phyloP scores from a whole-genome alignment of 2,888 invertebrate genomes.

The Ectemnius continuus region DNA sequence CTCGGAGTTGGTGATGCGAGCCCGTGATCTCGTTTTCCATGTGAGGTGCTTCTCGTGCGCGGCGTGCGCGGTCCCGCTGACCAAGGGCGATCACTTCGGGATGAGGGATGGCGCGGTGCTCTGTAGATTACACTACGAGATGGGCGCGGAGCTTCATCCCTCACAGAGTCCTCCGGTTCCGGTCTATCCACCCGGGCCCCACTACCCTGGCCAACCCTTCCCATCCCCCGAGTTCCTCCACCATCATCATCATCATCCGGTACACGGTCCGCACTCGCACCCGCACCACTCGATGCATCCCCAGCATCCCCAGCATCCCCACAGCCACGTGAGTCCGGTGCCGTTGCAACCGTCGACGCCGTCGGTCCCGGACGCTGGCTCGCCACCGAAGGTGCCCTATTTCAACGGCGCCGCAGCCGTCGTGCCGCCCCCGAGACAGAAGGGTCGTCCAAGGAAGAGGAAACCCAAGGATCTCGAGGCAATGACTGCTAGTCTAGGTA shows the following conservation, averaged over 20 bases:
- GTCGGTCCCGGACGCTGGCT: conserved; percentile 78
- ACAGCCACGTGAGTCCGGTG: conserved; percentile 77
- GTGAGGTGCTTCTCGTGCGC: conserved; percentile 96
- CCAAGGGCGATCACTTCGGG: conserved; percentile 97
- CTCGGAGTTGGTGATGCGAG: conserved; percentile 96
- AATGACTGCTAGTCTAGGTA: conserved; percentile 91
- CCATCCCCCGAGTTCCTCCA: conserved; percentile 79
- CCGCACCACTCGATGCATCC: conserved; percentile 54
- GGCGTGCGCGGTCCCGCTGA: conserved; percentile 90
- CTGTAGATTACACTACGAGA: conserved; percentile 88
- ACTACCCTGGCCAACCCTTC: conserved; percentile 81
- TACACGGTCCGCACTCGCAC: conserved; percentile 66
- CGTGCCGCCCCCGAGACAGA: conserved; percentile 86
- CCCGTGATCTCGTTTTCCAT: conserved; percentile 95
- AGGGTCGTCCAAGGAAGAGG: conserved; percentile 94
- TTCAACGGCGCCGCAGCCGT: conserved; percentile 81
- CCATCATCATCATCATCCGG: conserved; percentile 63
- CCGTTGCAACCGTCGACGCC: conserved; percentile 81
- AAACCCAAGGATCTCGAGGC: conserved; percentile 94
- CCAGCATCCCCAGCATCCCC: conserved; percentile 78
- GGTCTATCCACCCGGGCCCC: conserved; percentile 75
- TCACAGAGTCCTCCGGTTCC: conserved; percentile 76
- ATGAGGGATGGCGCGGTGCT: conserved; percentile 93
- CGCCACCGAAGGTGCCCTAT: conserved; percentile 79
- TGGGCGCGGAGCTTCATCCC: conserved; percentile 77